Percentiles rank a stretch among this genome's conserved stretches.
Evolutionary conservation across 2,888 invertebrate genomes (phyloP).

Genomic region (Cryptosula pallasiana): DNA sequence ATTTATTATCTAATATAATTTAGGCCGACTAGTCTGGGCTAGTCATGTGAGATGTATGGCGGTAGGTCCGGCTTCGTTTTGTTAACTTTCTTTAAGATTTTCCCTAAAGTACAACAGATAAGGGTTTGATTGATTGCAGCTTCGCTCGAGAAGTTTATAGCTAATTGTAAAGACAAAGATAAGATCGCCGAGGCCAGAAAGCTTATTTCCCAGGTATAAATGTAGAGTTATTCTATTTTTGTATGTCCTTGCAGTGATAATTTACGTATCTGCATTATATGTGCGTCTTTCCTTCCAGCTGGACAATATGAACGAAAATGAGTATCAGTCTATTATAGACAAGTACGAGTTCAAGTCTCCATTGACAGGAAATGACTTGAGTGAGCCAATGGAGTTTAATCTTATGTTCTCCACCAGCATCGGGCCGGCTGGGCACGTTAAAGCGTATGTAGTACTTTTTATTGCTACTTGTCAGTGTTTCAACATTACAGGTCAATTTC

Average conservation of each 20-base stretch:
- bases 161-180: not conserved
- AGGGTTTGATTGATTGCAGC: slow-evolving; percentile 7
- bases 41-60: too few species aligned
- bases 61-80: too few species aligned
- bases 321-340: slow-evolving; percentile 78
- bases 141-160: slow-evolving; percentile 15
- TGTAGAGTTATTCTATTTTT: too few species aligned
- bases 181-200: not conserved
- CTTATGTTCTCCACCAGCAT: slow-evolving; percentile 98
- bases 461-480: too few species aligned
- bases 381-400: slow-evolving; percentile 96
- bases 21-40: too few species aligned
- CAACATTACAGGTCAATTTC: too few species aligned
- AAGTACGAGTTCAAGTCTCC: slow-evolving; percentile 93
- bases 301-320: slow-evolving; percentile 84
- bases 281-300: slow-evolving; percentile 55
- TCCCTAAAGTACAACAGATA: too few species aligned
- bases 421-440: slow-evolving; percentile 89
- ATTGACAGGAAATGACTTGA: slow-evolving; percentile 83
- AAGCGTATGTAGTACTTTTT: slow-evolving; percentile 61
- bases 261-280: too few species aligned
- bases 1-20: too few species aligned
- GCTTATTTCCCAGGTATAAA: not conserved
- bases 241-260: too few species aligned
- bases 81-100: too few species aligned